Evolutionary conservation across 2,113 vertebrate genomes (phyloP), one percentile per base, ranked within the genome.

Genomic region (Carassius gibelio): DNA sequence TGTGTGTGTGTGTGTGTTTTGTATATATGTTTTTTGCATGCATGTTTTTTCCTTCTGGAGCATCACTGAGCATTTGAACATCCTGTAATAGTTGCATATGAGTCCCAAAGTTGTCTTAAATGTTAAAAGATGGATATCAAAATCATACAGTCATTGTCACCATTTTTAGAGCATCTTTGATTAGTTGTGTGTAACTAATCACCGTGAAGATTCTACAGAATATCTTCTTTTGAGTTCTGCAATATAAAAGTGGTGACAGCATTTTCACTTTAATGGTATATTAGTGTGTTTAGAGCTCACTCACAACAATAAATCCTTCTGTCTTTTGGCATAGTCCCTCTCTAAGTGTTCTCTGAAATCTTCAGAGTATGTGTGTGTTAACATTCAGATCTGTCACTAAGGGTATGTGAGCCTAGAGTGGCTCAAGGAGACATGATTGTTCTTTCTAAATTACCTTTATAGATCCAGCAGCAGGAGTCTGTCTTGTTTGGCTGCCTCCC

Each of bases 401-500:
- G 64, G 80, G 62, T 69, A 68, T 69, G 80, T 82, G 64, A 26
- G 62, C 62, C 36, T 38, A 19, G 68, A 38, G 17, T 82, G 80
- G 23, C 48, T 34, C 15, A 69, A 82, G 13, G 80, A 82, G 80
- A 82, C 64, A 19, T 5, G 45, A 82, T 84, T 75, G 36, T 84
- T 84, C 57, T 59, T 75, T 61, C 36, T 55, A 82, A 82, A 74
- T 42, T 57, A 52, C 48, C 74, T 11, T 57, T 75, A 83, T 66
- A 77, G 80, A 83, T 87, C 75, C 38, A 72, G 57, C 85, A 83
- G 38, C 82, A 71, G 64, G 81, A 83, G 82, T 9, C 34, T 75
- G 36, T 79, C 45, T 71, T 13, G 7, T 77, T 79, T 87, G 85
- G 85, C 74, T 19, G 26, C 52, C 52, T 83, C 75, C 64, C 85